Percentiles rank a stretch among this genome's conserved stretches.
These are phyloP conservation scores for Pristionchus entomophagus DNA, from an alignment of 2,888 invertebrate genomes.

Conservation along the genomic window DNA sequence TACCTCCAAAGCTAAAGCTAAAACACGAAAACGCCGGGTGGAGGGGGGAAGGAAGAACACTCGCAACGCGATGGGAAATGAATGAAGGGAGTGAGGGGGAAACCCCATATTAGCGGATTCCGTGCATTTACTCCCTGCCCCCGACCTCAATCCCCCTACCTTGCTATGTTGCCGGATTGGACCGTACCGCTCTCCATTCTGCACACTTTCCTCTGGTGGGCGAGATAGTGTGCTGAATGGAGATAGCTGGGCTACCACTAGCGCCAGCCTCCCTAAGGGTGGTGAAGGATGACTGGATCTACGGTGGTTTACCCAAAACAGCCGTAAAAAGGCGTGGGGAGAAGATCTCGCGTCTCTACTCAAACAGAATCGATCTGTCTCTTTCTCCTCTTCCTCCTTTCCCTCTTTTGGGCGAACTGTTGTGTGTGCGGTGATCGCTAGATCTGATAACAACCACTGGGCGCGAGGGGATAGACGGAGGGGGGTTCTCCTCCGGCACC, in stretches of 20 bases:
- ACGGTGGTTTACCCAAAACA: too few species aligned
- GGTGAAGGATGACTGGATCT: too few species aligned
- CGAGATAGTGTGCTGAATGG: too few species aligned
- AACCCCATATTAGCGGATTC: background rate
- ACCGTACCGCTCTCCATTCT: too few species aligned
- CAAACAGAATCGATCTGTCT: conserved; percentile 26
- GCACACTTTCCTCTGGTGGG: too few species aligned
- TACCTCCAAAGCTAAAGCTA: background rate
- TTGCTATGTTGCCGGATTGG: too few species aligned
- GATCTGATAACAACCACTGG: conserved; percentile 28
- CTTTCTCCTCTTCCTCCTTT: background rate
- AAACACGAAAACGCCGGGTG: background rate
- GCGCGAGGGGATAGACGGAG: too few species aligned
- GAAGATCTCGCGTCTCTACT: conserved; percentile 1
- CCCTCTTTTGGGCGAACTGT: background rate
- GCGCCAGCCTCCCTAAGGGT: background rate
- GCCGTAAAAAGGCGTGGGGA: conserved; percentile 1
- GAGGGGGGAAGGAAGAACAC: background rate
- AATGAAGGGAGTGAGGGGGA: background rate
- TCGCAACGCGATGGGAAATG: background rate
- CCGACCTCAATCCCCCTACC: background rate
- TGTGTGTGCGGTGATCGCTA: background rate
- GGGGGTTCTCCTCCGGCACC: too few species aligned
- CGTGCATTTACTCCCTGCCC: background rate
- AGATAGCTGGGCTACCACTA: too few species aligned